phyloP scores from a whole-genome alignment of 2,888 invertebrate species.

The Himalopsyche anomala region DNA sequence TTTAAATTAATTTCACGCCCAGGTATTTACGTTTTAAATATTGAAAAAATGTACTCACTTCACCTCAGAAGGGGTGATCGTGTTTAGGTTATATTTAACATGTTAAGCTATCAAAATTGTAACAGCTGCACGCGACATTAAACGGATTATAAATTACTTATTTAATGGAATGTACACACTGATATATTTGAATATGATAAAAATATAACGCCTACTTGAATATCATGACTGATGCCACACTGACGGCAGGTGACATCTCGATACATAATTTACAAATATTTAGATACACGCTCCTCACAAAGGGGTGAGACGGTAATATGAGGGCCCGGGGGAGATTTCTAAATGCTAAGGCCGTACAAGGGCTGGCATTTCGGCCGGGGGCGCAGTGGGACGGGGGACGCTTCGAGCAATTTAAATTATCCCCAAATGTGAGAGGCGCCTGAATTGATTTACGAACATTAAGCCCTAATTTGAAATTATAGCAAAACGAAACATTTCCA shows the following conservation, averaged over 20 bases:
- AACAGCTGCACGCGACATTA: too few relatives aligned
- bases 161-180: too few relatives aligned
- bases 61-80: too few relatives aligned
- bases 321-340: slow-evolving; percentile 2
- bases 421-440: slow-evolving; percentile 44
- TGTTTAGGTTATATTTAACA: too few relatives aligned
- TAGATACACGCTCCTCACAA: background rate
- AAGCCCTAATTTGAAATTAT: slow-evolving; percentile 56
- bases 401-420: slow-evolving; percentile 54
- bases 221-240: background rate
- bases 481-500: slow-evolving; percentile 46
- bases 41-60: too few relatives aligned
- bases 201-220: too few relatives aligned
- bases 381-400: background rate
- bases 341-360: slow-evolving; percentile 33
- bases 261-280: slow-evolving; percentile 19
- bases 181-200: too few relatives aligned
- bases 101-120: too few relatives aligned
- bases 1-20: too few relatives aligned
- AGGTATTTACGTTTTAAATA: too few relatives aligned
- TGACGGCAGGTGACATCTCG: background rate
- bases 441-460: slow-evolving; percentile 60
- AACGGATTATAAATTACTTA: too few relatives aligned
- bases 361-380: background rate
- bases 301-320: slow-evolving; percentile 10